A percentile compares a stretch with the other conserved stretches of the same genome.
Conservation (phyloP, 2,113 vertebrate species). For the Pseudonaja textilis region DNA sequence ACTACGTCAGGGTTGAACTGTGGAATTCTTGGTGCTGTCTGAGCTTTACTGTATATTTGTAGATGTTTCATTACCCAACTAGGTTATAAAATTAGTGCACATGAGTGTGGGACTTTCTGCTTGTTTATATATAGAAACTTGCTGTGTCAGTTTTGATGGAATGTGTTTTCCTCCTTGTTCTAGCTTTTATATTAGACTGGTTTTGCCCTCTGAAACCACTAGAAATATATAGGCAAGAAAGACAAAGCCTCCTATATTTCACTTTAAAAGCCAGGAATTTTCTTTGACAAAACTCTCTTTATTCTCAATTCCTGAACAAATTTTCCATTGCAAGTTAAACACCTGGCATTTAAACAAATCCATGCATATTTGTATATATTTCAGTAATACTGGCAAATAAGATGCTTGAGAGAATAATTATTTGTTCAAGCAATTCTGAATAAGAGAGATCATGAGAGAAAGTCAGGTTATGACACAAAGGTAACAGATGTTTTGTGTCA, state of each 20-base stretch:
- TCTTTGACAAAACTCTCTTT: background rate
- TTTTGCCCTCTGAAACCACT: background rate
- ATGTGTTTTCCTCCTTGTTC: background rate
- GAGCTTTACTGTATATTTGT: background rate
- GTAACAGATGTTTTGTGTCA: background rate
- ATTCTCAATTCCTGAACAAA: background rate
- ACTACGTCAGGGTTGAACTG: background rate
- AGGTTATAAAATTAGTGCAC: background rate
- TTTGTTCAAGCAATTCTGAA: background rate
- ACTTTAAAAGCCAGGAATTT: background rate
- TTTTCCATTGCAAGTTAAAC: background rate
- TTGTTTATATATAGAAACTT: background rate
- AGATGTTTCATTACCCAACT: background rate
- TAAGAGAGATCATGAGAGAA: background rate
- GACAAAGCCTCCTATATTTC: background rate
- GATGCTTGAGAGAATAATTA: background rate
- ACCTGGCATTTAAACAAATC: background rate
- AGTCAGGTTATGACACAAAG: background rate
- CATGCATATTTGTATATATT: background rate
- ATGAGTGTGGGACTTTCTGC: background rate
- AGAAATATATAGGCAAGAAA: background rate
- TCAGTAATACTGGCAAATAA: background rate
- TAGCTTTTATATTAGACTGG: background rate
- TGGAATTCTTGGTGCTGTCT: background rate
- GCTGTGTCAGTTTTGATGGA: background rate